Base-by-base conservation (phyloP, 2,888 invertebrate genomes). In the Dicranocentrus wangi region DNA sequence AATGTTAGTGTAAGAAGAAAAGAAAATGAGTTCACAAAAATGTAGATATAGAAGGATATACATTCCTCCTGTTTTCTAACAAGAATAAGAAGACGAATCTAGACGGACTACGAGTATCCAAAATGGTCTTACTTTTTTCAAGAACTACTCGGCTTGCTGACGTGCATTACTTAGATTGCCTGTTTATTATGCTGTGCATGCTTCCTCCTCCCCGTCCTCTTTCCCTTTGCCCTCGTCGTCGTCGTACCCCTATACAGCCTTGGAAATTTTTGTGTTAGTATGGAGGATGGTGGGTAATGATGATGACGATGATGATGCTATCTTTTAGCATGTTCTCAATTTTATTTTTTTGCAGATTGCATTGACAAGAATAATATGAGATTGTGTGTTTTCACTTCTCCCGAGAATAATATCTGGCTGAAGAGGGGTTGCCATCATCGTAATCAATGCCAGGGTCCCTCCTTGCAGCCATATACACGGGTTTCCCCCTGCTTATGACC, bases 101-200 rank as follows among this genome's bases (percentile, higher is more conserved):
- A n/a, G n/a, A n/a, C n/a, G n/a, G n/a, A n/a, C n/a, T n/a, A 47
- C 47, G 15, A 47, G 47, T 47, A 39, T 39, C 5, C 25, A 23
- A 55, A 13, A 21, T 53, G 17, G 58, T 55, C n/a, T 32, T 32
- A 32, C 10, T 32, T 32, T 32, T 10, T 32, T 3, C 10, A 32
- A 7, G 32, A 32, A 32, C 32, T n/a, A n/a, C n/a, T n/a, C n/a
- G n/a, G n/a, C n/a, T n/a, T n/a, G 15, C 5, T n/a, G 28, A 60
- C 21, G 63, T 53, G 19, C 66, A 68, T 47, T 43, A 43, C 47
- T 15, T 76, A 32, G 25, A 76, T 47, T 68, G 68, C 32, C 66
- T 76, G 53, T 32, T 77, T 77, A 77, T 77, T 77, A 77, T 77
- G 69, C 77, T 77, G n/a, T 55, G 21, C 77, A 70, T 66, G 69